Evolutionary conservation across 1,140 invertebrate genomes (phyloP).

Genomic region (Agraylea sexmaculata): DNA sequence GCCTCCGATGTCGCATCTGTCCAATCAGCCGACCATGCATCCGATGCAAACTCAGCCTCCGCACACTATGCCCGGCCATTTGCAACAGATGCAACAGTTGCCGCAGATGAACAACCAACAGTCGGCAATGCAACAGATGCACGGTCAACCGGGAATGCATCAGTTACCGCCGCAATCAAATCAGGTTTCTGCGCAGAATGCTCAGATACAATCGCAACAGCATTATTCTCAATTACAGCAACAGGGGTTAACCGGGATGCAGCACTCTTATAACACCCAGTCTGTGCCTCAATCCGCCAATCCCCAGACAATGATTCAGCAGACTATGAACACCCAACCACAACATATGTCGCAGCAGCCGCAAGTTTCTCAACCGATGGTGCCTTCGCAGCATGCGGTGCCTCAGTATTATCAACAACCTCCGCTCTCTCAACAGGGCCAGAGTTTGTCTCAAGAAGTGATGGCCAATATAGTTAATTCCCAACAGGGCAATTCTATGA

Average conservation of each 20-base stretch:
- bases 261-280: constrained; percentile 34
- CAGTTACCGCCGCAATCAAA: constrained; percentile 24
- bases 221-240: constrained; percentile 39
- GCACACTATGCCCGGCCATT: constrained; percentile 31
- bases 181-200: constrained; percentile 34
- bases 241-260: constrained; percentile 31
- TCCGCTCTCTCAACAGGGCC: constrained; percentile 37
- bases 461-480: constrained; percentile 39
- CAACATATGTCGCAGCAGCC: constrained; percentile 35
- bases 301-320: constrained; percentile 34
- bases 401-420: constrained; percentile 39
- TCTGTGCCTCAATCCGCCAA: constrained; percentile 34
- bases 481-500: constrained; percentile 38
- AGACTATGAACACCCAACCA: constrained; percentile 32
- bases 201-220: constrained; percentile 28
- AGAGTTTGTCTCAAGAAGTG: constrained; percentile 40
- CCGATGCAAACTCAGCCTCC: constrained; percentile 32
- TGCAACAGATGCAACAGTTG: constrained; percentile 39
- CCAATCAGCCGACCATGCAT: constrained; percentile 37
- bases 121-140: constrained; percentile 38
- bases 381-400: constrained; percentile 34
- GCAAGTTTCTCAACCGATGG: constrained; percentile 35
- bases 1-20: constrained; percentile 38
- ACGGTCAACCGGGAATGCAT: constrained; percentile 13
- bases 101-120: constrained; percentile 31